Percentiles rank a stretch among this genome's conserved stretches.
Conservation (phyloP, 2,888 invertebrate genomes). For the Cremastobaeus sp. region DNA sequence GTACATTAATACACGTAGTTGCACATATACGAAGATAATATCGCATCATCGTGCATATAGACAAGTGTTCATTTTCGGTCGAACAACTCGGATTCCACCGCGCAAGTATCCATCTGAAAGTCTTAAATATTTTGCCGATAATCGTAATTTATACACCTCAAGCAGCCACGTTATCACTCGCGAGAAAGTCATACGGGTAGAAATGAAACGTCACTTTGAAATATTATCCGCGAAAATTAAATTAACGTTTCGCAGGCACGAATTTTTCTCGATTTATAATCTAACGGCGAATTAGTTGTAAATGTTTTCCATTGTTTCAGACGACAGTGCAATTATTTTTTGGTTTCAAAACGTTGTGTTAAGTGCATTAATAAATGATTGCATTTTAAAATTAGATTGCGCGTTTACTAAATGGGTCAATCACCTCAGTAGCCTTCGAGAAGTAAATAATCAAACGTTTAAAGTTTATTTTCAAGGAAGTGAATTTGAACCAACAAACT, state of each 20-base stretch:
- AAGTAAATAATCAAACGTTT: too few relatives aligned
- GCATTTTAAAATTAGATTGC: too few relatives aligned
- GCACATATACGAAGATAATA: slow-evolving; percentile 19
- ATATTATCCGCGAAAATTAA: slow-evolving; percentile 29
- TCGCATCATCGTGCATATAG: slow-evolving; percentile 24
- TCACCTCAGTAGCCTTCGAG: too few relatives aligned
- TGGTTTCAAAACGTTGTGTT: too few relatives aligned
- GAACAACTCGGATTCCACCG: slow-evolving; percentile 17
- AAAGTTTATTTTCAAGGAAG: too few relatives aligned
- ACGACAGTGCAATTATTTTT: too few relatives aligned
- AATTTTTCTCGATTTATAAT: slow-evolving; percentile 12
- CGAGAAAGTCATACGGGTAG: slow-evolving; percentile 25
- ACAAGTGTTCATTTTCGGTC: slow-evolving; percentile 41
- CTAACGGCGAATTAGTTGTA: too few relatives aligned
- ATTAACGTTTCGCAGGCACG: slow-evolving; percentile 24
- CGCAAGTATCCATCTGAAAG: slow-evolving; percentile 19
- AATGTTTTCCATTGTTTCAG: too few relatives aligned
- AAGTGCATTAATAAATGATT: too few relatives aligned
- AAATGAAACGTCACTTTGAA: slow-evolving; percentile 30
- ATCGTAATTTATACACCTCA: slow-evolving; percentile 36
- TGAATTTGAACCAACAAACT: too few relatives aligned
- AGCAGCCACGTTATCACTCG: slow-evolving; percentile 26
- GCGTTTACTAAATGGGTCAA: too few relatives aligned
- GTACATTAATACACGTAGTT: slow-evolving; percentile 36
- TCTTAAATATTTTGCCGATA: slow-evolving; percentile 24